A percentile compares a stretch with the other conserved stretches of the same genome.
These are phyloP conservation scores for Cylas formicarius DNA, from an alignment of 1,140 invertebrate species.

Conservation along the genomic window DNA sequence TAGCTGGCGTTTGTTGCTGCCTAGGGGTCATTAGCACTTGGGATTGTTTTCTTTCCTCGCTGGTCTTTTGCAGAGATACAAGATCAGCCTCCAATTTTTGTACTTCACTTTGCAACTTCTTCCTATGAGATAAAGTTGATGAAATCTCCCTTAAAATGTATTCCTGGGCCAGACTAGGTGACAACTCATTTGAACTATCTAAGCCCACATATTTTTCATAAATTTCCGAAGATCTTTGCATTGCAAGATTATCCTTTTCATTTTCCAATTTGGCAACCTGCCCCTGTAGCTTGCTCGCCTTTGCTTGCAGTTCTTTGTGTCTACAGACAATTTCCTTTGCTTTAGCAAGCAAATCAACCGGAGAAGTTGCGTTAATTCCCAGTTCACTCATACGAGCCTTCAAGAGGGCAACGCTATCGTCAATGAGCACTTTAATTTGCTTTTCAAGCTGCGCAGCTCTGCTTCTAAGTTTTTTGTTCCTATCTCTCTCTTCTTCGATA, in stretches of 20 bases:
- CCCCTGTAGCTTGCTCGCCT: slow-evolving; percentile 72
- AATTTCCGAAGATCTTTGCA: slow-evolving; percentile 60
- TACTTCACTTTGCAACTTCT: slow-evolving; percentile 72
- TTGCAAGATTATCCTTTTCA: slow-evolving; percentile 62
- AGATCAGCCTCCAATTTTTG: slow-evolving; percentile 68
- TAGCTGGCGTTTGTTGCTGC: slow-evolving; percentile 25
- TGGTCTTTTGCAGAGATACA: slow-evolving; percentile 61
- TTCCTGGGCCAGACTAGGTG: slow-evolving; percentile 64
- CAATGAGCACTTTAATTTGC: slow-evolving; percentile 82
- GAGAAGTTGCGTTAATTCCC: slow-evolving; percentile 74
- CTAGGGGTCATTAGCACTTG: slow-evolving; percentile 32
- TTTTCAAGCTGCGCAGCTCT: slow-evolving; percentile 80
- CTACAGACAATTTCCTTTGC: slow-evolving; percentile 87
- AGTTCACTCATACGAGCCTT: slow-evolving; percentile 87
- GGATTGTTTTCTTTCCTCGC: slow-evolving; percentile 55
- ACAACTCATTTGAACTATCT: slow-evolving; percentile 48
- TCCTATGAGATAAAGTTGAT: slow-evolving; percentile 69
- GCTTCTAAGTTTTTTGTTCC: slow-evolving; percentile 70
- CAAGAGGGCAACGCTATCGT: slow-evolving; percentile 83
- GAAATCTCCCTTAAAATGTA: slow-evolving; percentile 79
- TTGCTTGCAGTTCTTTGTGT: slow-evolving; percentile 84
- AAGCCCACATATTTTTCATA: slow-evolving; percentile 54
- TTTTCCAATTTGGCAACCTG: slow-evolving; percentile 65
- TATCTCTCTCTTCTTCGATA: slow-evolving; percentile 77
- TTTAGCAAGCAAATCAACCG: slow-evolving; percentile 76